Evolutionary conservation across 2,797 vertebrate species (phyloP).

Genomic region (Lophotriccus pileatus): DNA sequence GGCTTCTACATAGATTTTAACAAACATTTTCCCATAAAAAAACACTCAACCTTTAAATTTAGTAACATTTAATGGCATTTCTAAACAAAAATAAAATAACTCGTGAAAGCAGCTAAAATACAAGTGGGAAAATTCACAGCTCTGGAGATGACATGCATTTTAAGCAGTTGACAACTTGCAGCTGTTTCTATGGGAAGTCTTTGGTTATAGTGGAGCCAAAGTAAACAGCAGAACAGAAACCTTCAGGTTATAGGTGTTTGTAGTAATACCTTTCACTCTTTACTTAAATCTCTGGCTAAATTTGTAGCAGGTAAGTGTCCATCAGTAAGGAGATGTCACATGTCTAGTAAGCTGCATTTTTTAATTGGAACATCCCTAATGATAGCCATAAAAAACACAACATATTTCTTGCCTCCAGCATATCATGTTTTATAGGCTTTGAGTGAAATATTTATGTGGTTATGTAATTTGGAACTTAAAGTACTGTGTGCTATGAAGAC

Average conservation of each 20-base stretch:
- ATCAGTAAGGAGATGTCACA: background rate
- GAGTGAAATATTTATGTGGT: background rate
- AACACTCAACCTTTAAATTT: background rate
- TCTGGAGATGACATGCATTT: background rate
- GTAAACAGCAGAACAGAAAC: background rate
- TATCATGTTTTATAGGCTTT: background rate
- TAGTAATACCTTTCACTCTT: background rate
- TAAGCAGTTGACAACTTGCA: background rate
- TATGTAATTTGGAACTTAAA: background rate
- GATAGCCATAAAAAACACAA: background rate
- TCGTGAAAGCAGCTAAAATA: background rate
- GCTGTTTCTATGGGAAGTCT: background rate
- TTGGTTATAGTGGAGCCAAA: background rate
- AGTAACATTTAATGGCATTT: background rate
- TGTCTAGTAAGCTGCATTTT: background rate
- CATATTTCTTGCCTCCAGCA: background rate
- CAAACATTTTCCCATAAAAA: background rate
- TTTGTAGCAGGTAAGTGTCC: background rate
- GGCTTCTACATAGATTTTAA: background rate
- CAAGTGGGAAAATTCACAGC: background rate
- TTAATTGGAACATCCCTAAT: background rate
- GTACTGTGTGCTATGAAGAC: background rate
- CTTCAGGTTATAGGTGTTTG: background rate
- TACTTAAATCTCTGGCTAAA: background rate
- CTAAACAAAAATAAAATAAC: background rate